These are phyloP conservation scores for Craterocephalus amniculus DNA, from an alignment of 2,797 vertebrate species.

Conservation along the genomic window DNA sequence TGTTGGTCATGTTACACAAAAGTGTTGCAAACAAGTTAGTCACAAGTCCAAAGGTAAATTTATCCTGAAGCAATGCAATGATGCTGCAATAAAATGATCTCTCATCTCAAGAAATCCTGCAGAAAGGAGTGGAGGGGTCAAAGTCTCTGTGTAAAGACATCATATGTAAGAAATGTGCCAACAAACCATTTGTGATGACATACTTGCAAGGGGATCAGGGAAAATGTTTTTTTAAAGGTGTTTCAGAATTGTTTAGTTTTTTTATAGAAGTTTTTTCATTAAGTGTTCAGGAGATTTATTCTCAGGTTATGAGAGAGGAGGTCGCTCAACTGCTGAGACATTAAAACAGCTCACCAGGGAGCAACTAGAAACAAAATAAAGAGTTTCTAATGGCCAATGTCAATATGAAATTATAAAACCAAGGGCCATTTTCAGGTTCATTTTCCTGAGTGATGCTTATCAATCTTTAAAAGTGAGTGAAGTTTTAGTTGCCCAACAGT, in stretches of 20 bases:
- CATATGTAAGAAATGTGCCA: slow-evolving; percentile 7
- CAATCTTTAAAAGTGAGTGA: not conserved
- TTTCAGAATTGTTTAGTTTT: not conserved
- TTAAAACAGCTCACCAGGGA: not conserved
- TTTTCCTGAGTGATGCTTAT: not conserved
- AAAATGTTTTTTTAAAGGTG: not conserved
- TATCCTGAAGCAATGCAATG: not conserved
- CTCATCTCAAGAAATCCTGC: slow-evolving; percentile 7
- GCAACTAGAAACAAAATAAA: not conserved
- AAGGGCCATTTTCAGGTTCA: not conserved
- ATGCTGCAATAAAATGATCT: slow-evolving; percentile 32
- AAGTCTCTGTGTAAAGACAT: slow-evolving; percentile 29
- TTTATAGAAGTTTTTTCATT: rapidly evolving
- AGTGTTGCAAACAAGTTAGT: slow-evolving; percentile 2
- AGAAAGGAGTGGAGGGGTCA: slow-evolving; percentile 55
- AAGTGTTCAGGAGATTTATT: not conserved
- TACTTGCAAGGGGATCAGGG: not conserved
- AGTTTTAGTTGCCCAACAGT: no score
- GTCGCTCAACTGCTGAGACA: slow-evolving; percentile 10
- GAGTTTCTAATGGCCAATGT: not conserved
- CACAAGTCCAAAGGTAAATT: slow-evolving; percentile 44
- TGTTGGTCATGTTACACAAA: not conserved
- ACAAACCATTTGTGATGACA: not conserved
- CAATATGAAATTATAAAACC: slow-evolving; percentile 1
- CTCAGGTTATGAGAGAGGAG: slow-evolving; percentile 4